Conservation (phyloP, 2,113 vertebrate genomes). For the Hippocampus mohnikei region DNA sequence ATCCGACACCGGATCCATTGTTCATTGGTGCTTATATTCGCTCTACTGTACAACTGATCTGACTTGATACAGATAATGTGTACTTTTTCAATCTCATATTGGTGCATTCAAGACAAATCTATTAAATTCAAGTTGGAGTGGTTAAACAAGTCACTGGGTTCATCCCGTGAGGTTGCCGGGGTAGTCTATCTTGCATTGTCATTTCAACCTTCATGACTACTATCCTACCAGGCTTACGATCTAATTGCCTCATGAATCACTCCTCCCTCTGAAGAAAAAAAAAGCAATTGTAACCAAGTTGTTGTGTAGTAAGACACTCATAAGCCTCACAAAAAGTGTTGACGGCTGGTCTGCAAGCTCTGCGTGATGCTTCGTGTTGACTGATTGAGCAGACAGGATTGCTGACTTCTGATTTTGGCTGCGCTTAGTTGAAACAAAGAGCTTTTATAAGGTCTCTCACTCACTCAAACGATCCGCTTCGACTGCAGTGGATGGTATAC, state of each 20-base stretch:
- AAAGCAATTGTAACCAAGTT: neutral
- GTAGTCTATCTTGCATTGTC: no score
- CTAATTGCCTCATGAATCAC: neutral
- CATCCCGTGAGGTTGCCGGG: no score
- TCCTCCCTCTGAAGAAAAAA: neutral
- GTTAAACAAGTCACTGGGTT: neutral
- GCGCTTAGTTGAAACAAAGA: slow-evolving; percentile 37
- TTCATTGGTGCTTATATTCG: neutral
- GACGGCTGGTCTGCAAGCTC: slow-evolving; percentile 21
- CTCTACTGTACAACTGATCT: neutral
- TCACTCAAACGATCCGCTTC: slow-evolving; percentile 17
- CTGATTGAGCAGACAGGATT: slow-evolving; percentile 29
- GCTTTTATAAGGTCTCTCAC: slow-evolving; percentile 34
- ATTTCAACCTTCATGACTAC: neutral
- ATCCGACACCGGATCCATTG: neutral
- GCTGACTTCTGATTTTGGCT: slow-evolving; percentile 35
- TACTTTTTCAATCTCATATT: neutral
- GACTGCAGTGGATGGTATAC: slow-evolving; percentile 25
- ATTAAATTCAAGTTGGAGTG: neutral
- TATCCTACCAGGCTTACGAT: neutral
- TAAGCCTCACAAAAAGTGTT: slow-evolving; percentile 3
- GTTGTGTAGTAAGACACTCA: neutral
- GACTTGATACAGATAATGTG: neutral
- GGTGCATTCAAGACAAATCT: neutral
- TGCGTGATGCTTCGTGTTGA: slow-evolving; percentile 17